These are phyloP conservation scores for Halocaridina rubra DNA, from an alignment of 2,888 invertebrate genomes.

Conservation along the genomic window DNA sequence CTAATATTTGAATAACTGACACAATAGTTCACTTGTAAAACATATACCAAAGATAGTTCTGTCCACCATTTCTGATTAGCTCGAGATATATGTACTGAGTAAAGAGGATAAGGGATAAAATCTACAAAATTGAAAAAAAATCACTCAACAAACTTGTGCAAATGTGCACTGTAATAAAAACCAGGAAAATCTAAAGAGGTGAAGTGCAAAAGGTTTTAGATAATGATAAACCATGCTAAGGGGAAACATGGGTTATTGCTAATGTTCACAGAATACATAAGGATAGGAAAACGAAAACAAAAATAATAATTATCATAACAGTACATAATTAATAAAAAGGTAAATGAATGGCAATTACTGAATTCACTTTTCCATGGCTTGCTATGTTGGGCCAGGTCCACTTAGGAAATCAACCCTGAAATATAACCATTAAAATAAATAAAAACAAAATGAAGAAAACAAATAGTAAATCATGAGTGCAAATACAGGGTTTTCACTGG, in stretches of 20 bases:
- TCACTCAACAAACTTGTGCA: conserved; percentile 34
- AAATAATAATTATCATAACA: neutral
- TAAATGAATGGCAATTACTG: neutral
- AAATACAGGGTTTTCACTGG: conserved; percentile 1
- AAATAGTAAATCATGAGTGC: conserved; percentile 21
- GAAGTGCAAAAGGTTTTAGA: conserved; percentile 4
- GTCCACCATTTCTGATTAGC: neutral
- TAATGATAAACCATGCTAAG: conserved; percentile 19
- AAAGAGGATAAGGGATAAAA: conserved; percentile 19
- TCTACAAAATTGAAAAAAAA: conserved; percentile 29
- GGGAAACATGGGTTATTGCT: too few species aligned
- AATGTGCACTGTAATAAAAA: conserved; percentile 27
- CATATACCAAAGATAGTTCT: neutral
- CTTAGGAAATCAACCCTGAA: conserved; percentile 28
- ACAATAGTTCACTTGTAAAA: too few species aligned
- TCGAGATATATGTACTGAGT: neutral
- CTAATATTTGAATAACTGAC: too few species aligned
- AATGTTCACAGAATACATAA: too few species aligned
- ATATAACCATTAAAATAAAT: too few species aligned
- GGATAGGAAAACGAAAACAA: neutral
- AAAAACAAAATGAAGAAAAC: too few species aligned
- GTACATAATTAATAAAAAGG: neutral
- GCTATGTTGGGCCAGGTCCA: conserved; percentile 38
- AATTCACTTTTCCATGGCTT: conserved; percentile 24
- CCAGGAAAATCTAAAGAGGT: neutral